phyloP scores from a whole-genome alignment of 2,797 vertebrate species.

The Tapera naevia region DNA sequence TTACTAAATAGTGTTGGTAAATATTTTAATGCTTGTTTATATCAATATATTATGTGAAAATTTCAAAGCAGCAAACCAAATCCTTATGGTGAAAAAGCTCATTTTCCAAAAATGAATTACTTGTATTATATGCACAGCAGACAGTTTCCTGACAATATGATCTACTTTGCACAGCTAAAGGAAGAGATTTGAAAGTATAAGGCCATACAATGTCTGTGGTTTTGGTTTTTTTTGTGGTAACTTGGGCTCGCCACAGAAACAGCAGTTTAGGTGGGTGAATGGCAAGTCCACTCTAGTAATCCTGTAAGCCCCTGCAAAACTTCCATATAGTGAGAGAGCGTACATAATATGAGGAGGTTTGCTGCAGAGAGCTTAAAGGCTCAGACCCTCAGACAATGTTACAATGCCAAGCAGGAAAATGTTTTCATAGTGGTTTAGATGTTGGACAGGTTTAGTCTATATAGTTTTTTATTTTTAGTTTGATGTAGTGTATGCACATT shows the following conservation, averaged over 20 bases:
- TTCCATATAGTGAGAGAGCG: not conserved
- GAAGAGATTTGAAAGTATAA: not conserved
- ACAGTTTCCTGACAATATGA: not conserved
- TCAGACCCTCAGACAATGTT: not conserved
- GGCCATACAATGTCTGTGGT: not conserved
- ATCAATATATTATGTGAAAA: not conserved
- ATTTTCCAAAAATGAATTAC: not conserved
- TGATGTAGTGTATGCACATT: not conserved
- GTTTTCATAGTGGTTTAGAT: not conserved
- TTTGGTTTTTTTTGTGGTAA: not conserved
- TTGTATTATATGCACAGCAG: not conserved
- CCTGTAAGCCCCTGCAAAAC: not conserved
- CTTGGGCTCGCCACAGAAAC: not conserved
- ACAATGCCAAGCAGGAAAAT: not conserved
- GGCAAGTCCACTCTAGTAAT: not conserved
- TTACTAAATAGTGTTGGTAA: slow-evolving; percentile 27
- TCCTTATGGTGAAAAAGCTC: not conserved
- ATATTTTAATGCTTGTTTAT: slow-evolving; percentile 21
- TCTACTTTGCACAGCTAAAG: not conserved
- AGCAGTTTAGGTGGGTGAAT: not conserved
- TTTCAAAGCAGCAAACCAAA: not conserved
- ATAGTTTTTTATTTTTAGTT: not conserved
- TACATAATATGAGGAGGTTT: not conserved
- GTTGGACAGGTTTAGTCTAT: not conserved
- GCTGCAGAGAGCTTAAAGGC: not conserved